Evolutionary conservation across 2,888 invertebrate genomes (phyloP).

Genomic region (Drosophila neotestacea): DNA sequence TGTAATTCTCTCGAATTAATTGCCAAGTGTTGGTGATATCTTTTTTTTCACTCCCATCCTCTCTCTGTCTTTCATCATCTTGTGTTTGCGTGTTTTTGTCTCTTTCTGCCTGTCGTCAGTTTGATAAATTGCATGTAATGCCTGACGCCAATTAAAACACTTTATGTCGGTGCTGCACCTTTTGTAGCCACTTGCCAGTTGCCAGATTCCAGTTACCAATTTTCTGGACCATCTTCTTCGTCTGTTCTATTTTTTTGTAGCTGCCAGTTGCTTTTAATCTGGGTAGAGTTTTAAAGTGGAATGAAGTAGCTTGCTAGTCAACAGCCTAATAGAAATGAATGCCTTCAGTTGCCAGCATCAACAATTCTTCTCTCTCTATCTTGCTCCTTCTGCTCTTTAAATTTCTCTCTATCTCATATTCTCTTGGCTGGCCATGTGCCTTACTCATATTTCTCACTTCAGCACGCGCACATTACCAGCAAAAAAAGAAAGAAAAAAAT

Average conservation of each 20-base stretch:
- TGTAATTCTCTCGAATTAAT: constrained; percentile 79
- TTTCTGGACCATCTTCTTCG: neutral
- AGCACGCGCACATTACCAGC: constrained; percentile 61
- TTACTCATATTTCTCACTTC: constrained; percentile 74
- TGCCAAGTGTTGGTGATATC: constrained; percentile 66
- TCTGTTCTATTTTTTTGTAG: neutral
- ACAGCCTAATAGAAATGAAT: constrained; percentile 19
- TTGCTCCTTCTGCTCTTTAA: constrained; percentile 1
- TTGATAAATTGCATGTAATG: constrained; percentile 80
- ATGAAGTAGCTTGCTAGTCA: constrained; percentile 32
- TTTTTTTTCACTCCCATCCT: neutral
- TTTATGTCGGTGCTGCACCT: constrained; percentile 62
- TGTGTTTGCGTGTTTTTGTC: constrained; percentile 38
- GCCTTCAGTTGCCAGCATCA: constrained; percentile 34
- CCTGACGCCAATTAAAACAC: constrained; percentile 76
- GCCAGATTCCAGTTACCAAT: constrained; percentile 27
- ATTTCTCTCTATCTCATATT: constrained; percentile 1
- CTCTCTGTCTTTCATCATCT: neutral
- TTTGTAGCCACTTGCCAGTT: constrained; percentile 26
- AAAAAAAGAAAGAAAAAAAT: constrained; percentile 25
- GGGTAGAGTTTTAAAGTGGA: constrained; percentile 54
- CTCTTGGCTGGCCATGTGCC: constrained; percentile 57
- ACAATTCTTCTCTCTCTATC: constrained; percentile 14
- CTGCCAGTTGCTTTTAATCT: constrained; percentile 45
- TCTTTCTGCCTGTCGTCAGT: constrained; percentile 62